A percentile compares a stretch with the other conserved stretches of the same genome.
Evolutionary conservation across 2,888 invertebrate species (phyloP).

Genomic region (Drosophila tripunctata): DNA sequence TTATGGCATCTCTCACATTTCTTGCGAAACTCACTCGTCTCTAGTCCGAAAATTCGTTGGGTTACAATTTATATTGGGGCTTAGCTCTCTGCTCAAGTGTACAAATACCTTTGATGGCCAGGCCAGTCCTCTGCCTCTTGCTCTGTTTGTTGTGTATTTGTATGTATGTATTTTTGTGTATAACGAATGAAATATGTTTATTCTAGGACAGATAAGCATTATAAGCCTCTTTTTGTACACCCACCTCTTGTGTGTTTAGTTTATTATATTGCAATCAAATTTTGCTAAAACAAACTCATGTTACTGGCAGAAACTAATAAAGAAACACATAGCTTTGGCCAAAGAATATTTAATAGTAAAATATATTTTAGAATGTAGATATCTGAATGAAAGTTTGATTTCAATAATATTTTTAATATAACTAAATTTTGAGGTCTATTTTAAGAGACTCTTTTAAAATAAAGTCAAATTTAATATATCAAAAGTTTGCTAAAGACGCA

Average conservation of each 20-base stretch:
- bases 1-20: constrained; percentile 26
- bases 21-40: background rate
- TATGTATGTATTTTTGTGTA: constrained; percentile 8
- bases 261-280: constrained; percentile 24
- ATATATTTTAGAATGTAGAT: no score
- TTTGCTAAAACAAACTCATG: background rate
- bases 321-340: background rate
- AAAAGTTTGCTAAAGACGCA: no score
- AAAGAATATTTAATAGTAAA: background rate
- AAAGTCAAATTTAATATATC: no score
- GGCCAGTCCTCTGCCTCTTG: background rate
- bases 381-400: no score
- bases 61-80: constrained; percentile 6
- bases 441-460: no score
- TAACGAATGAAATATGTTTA: constrained; percentile 14
- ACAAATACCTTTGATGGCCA: constrained; percentile 20
- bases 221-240: constrained; percentile 15
- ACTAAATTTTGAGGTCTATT: no score
- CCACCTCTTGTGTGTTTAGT: constrained; percentile 17
- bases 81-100: constrained; percentile 16
- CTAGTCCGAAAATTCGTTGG: constrained; percentile 2
- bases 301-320: background rate
- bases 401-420: background rate
- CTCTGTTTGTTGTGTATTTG: background rate
- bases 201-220: constrained; percentile 9